phyloP scores from a whole-genome alignment of 1,140 invertebrate genomes.

The Platyscapa corneri region DNA sequence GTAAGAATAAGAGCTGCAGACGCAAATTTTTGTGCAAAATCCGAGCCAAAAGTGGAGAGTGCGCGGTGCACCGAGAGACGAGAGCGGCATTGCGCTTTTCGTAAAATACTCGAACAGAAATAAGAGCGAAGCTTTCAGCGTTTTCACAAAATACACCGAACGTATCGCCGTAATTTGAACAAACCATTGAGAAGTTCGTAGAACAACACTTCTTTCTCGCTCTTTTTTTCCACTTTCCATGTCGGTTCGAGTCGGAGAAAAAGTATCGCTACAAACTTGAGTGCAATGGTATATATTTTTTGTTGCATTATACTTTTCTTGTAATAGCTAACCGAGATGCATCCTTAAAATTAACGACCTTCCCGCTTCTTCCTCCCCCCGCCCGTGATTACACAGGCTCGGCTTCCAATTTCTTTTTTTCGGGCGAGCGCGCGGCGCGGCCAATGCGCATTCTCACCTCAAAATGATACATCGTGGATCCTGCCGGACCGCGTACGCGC shows the following conservation, averaged over 20 bases:
- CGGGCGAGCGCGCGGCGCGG: background rate
- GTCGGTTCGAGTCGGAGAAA: background rate
- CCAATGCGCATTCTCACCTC: background rate
- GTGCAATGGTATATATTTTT: slow-evolving; percentile 28
- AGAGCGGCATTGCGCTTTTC: slow-evolving; percentile 3
- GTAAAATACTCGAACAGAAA: background rate
- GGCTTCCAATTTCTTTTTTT: slow-evolving; percentile 19
- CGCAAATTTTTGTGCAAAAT: background rate
- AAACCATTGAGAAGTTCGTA: slow-evolving; percentile 25
- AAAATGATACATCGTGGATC: background rate
- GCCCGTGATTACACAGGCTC: slow-evolving; percentile 7
- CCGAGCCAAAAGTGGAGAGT: background rate
- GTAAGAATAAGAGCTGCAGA: background rate
- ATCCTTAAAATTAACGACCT: slow-evolving; percentile 36
- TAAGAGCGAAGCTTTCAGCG: slow-evolving; percentile 4
- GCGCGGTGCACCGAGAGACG: too few relatives aligned
- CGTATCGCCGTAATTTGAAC: slow-evolving; percentile 19
- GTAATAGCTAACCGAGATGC: slow-evolving; percentile 27
- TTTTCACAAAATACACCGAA: slow-evolving; percentile 28
- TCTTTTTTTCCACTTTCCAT: slow-evolving; percentile 28
- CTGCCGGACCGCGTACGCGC: background rate
- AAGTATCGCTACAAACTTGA: slow-evolving; percentile 13
- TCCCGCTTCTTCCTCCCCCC: background rate
- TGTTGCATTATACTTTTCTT: slow-evolving; percentile 30
- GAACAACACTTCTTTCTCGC: background rate